A percentile compares a stretch with the other conserved stretches of the same genome.
Evolutionary conservation across 2,113 vertebrate species (phyloP).

Genomic region (Lepus europaeus): DNA sequence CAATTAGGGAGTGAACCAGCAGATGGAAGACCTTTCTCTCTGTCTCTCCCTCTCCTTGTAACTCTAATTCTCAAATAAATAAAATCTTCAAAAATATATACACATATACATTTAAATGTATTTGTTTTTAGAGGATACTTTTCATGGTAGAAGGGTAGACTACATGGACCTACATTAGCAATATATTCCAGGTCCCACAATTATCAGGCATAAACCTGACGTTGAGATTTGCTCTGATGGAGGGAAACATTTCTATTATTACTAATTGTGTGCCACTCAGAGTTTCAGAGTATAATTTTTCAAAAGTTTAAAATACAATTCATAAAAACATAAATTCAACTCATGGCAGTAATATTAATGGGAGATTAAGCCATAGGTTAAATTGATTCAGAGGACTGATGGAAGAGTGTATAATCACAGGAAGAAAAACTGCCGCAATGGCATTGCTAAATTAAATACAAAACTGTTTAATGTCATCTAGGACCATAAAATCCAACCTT

Average conservation of each 20-base stretch:
- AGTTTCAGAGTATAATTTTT: conserved; percentile 19
- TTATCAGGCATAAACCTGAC: neutral
- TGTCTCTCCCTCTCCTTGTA: too few relatives aligned
- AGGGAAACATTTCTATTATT: neutral
- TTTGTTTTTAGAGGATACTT: neutral
- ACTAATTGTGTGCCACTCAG: neutral
- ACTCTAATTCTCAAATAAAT: too few relatives aligned
- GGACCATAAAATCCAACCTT: conserved; percentile 38
- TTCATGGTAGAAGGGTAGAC: neutral
- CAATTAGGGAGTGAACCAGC: too few relatives aligned
- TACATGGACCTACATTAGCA: neutral
- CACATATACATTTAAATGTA: neutral
- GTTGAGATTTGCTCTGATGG: neutral
- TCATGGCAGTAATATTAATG: neutral
- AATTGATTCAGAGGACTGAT: neutral
- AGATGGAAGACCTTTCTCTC: too few relatives aligned
- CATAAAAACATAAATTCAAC: neutral
- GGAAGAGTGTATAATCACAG: neutral
- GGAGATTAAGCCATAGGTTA: conserved; percentile 9
- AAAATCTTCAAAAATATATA: too few relatives aligned
- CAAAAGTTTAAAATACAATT: conserved; percentile 34
- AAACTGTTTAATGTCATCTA: neutral
- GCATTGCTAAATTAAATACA: conserved; percentile 33
- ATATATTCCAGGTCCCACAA: neutral
- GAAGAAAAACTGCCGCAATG: neutral